Evolutionary conservation across 2,113 vertebrate species (phyloP).

Genomic region (Anseranas semipalmata): DNA sequence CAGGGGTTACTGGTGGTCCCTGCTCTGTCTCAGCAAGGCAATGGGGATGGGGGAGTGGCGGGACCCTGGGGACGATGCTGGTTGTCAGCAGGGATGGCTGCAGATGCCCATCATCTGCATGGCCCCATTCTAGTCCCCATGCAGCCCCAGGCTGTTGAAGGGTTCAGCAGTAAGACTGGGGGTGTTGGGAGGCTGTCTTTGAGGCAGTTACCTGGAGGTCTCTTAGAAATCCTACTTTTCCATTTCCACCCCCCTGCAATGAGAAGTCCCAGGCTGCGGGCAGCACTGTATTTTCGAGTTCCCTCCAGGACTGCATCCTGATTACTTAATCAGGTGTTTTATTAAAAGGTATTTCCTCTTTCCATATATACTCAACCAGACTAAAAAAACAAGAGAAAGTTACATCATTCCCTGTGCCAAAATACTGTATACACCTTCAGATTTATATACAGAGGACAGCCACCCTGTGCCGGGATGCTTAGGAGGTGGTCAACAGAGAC

Average conservation of each 20-base stretch:
- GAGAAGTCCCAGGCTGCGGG: not conserved
- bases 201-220: not conserved
- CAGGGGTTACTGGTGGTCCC: not conserved
- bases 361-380: not conserved
- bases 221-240: not conserved
- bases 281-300: not conserved
- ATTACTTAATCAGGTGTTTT: slow-evolving; percentile 10
- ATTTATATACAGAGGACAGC: not conserved
- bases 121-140: fast-evolving
- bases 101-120: fast-evolving
- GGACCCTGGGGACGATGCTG: fast-evolving
- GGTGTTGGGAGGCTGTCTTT: not conserved
- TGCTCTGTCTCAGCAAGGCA: not conserved
- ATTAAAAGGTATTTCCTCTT: slow-evolving; percentile 23
- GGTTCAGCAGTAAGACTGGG: not conserved
- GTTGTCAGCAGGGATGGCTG: not conserved
- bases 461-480: not conserved
- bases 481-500: not conserved
- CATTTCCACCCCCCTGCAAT: not conserved
- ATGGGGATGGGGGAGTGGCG: not conserved
- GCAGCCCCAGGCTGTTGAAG: not conserved
- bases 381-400: not conserved
- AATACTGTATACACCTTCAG: not conserved
- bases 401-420: not conserved
- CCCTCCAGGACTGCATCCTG: not conserved